A percentile compares a stretch with the other conserved stretches of the same genome.
These are phyloP conservation scores for Dreissena polymorpha DNA, from an alignment of 1,140 invertebrate species.

Conservation along the genomic window DNA sequence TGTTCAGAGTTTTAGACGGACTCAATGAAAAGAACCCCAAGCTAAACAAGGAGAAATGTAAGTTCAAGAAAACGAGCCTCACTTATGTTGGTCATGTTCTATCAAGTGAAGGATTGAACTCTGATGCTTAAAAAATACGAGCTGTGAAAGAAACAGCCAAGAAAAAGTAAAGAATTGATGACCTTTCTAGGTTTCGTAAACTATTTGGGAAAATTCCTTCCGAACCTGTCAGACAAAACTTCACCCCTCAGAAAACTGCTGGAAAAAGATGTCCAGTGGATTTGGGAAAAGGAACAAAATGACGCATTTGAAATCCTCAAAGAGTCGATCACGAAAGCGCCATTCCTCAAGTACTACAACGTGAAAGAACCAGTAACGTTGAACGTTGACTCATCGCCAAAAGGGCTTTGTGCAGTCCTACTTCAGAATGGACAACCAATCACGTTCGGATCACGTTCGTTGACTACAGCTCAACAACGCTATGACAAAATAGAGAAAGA, in stretches of 20 bases:
- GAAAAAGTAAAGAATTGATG: slow-evolving; percentile 52
- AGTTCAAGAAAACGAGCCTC: slow-evolving; percentile 3
- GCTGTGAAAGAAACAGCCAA: slow-evolving; percentile 70
- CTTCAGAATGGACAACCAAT: slow-evolving; percentile 62
- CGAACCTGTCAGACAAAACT: not conserved
- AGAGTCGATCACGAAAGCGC: too few relatives aligned
- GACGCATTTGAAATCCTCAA: slow-evolving; percentile 33
- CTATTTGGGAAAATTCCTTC: slow-evolving; percentile 46
- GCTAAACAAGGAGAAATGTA: slow-evolving; percentile 59
- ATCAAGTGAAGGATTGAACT: slow-evolving; percentile 70
- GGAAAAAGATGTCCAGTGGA: slow-evolving; percentile 8
- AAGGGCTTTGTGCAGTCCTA: slow-evolving; percentile 38
- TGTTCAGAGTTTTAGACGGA: slow-evolving; percentile 51
- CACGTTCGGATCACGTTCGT: slow-evolving; percentile 73
- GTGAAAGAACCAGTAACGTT: too few relatives aligned
- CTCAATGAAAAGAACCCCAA: slow-evolving; percentile 50
- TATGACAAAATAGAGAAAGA: slow-evolving; percentile 78
- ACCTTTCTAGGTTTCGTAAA: too few relatives aligned
- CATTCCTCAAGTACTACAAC: too few relatives aligned
- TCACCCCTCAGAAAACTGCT: slow-evolving; percentile 18
- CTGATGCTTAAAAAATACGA: slow-evolving; percentile 75
- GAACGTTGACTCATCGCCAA: too few relatives aligned
- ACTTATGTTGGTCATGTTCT: too few relatives aligned
- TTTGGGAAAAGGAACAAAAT: not conserved
- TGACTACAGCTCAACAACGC: slow-evolving; percentile 72